Evolutionary conservation across 2,797 vertebrate species (phyloP).

Genomic region (Sebastiscus tertius): DNA sequence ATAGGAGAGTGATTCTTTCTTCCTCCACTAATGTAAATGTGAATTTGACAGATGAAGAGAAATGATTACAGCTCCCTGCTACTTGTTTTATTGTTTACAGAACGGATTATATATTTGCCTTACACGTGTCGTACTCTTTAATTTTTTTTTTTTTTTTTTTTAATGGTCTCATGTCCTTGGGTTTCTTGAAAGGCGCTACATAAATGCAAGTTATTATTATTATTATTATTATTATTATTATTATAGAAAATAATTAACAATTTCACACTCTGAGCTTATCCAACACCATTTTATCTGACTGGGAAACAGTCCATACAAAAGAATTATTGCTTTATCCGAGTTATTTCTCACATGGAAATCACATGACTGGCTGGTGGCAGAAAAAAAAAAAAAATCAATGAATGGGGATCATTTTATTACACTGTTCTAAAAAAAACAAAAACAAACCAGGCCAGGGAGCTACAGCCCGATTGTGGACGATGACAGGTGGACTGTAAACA

Average conservation of each 20-base stretch:
- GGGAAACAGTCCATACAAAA: neutral
- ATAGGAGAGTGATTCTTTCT: neutral
- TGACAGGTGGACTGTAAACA: too few relatives aligned
- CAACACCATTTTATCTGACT: neutral
- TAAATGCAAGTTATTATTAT: too few relatives aligned
- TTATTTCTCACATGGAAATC: conserved; percentile 56
- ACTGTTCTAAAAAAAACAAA: neutral
- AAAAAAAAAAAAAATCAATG: conserved; percentile 15
- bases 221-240: too few relatives aligned
- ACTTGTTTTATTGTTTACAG: conserved; percentile 76
- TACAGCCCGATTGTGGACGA: neutral
- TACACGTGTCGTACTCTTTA: conserved; percentile 38
- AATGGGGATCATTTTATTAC: conserved; percentile 41
- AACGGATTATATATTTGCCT: conserved; percentile 80
- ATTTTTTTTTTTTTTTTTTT: neutral
- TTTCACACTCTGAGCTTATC: neutral
- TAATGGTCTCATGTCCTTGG: too few relatives aligned
- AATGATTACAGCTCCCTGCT: conserved; percentile 57
- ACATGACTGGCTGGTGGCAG: conserved; percentile 37
- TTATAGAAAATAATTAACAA: neutral
- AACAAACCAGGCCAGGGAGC: neutral
- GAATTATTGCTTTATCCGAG: conserved; percentile 1
- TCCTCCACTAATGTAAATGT: conserved; percentile 75
- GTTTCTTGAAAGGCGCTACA: too few relatives aligned
- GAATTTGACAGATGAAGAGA: conserved; percentile 74